Conservation (phyloP, 2,888 invertebrate genomes). For the Leptothorax acervorum region DNA sequence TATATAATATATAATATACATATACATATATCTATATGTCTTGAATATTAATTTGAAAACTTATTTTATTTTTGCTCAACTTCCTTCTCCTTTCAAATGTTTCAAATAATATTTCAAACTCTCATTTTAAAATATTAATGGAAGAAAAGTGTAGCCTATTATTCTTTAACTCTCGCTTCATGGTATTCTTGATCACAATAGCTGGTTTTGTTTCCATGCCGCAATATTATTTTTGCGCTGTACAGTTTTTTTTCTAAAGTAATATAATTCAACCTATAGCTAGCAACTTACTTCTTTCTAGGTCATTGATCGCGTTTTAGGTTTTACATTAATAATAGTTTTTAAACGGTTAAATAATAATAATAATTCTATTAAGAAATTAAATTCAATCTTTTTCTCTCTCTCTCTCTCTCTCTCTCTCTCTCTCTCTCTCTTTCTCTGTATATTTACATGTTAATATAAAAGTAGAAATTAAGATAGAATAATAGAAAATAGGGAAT, state of each 20-base stretch:
- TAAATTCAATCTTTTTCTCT: background rate
- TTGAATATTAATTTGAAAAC: slow-evolving; percentile 13
- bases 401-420: background rate
- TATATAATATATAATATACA: too few species aligned
- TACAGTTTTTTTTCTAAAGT: background rate
- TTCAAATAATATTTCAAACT: background rate
- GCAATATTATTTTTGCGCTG: background rate
- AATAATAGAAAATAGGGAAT: too few species aligned
- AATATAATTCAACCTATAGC: background rate
- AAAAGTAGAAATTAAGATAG: background rate
- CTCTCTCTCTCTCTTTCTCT: background rate
- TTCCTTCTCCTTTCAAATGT: background rate
- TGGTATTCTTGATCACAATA: background rate
- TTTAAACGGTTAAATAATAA: slow-evolving; percentile 14
- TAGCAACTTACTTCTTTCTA: background rate
- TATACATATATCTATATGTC: background rate
- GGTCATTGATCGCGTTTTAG: background rate
- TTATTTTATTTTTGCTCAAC: background rate
- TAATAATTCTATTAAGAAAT: background rate
- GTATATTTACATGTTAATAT: background rate
- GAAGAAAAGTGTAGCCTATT: background rate
- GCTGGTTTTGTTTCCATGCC: background rate
- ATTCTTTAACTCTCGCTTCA: slow-evolving; percentile 13
- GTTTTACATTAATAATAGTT: background rate
- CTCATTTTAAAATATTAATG: background rate